phyloP scores from a whole-genome alignment of 2,113 vertebrate species.

The Speoplatyrhinus poulsoni region DNA sequence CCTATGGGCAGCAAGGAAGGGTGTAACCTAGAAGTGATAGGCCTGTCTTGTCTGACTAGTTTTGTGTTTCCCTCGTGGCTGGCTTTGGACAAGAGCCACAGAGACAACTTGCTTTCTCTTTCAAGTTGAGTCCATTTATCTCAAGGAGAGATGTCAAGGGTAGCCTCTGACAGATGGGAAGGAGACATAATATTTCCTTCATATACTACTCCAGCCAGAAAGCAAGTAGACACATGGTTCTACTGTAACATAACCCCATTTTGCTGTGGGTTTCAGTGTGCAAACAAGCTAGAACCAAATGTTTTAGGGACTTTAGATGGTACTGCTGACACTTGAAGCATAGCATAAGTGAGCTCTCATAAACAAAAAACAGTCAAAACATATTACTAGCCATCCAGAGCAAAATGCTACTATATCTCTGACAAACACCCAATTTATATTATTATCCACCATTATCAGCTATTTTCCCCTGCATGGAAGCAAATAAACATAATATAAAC shows the following conservation, averaged over 20 bases:
- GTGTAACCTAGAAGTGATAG: conserved; percentile 46
- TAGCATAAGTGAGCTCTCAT: conserved; percentile 16
- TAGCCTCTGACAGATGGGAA: conserved; percentile 60
- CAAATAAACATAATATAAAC: conserved; percentile 8
- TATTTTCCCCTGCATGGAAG: conserved; percentile 21
- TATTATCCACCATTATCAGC: conserved; percentile 37
- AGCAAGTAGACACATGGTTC: conserved; percentile 25
- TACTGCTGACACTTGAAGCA: background rate
- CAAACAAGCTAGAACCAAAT: background rate
- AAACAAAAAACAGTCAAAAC: background rate
- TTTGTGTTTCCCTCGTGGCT: conserved; percentile 54
- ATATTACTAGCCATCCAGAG: no score
- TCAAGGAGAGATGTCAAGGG: conserved; percentile 71
- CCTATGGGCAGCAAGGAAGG: conserved; percentile 45
- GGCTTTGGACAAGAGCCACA: conserved; percentile 48
- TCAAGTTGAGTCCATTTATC: conserved; percentile 71
- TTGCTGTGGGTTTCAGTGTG: background rate
- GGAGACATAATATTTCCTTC: conserved; percentile 54
- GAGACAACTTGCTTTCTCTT: conserved; percentile 53
- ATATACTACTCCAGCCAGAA: conserved; percentile 32
- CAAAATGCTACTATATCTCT: conserved; percentile 2
- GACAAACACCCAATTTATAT: conserved; percentile 34
- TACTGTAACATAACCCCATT: conserved; percentile 2
- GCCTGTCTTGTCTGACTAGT: conserved; percentile 58
- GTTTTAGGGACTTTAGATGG: background rate